A percentile compares a stretch with the other conserved stretches of the same genome.
Evolutionary conservation across 2,888 invertebrate species (phyloP).

Genomic region (Petrolisthes manimaculis): DNA sequence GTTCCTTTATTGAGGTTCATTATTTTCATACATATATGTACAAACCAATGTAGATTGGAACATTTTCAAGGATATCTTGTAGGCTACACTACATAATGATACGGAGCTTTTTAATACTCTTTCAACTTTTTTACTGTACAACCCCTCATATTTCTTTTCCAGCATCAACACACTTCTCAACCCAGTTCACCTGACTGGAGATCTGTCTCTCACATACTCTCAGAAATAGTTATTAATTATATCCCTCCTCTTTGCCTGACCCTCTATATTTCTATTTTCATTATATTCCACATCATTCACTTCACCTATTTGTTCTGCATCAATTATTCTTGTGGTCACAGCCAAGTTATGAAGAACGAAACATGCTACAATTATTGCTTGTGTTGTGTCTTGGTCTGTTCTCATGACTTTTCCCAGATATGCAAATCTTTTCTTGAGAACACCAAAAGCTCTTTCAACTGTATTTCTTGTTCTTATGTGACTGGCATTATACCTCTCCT

Average conservation of each 20-base stretch:
- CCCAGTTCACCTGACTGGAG: too few species aligned
- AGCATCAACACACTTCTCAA: too few species aligned
- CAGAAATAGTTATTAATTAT: too few species aligned
- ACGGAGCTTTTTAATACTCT: too few species aligned
- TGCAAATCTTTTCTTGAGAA: slow-evolving; percentile 11
- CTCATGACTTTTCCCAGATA: background rate
- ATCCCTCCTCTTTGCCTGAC: background rate
- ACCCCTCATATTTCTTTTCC: too few species aligned
- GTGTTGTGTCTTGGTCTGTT: background rate
- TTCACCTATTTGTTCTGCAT: background rate
- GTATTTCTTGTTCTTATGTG: slow-evolving; percentile 26
- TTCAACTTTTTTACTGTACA: too few species aligned
- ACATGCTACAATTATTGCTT: slow-evolving; percentile 17
- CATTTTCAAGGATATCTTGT: too few species aligned
- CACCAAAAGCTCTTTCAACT: slow-evolving; percentile 31
- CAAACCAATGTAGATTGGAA: too few species aligned
- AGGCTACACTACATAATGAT: too few species aligned
- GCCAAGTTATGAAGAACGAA: slow-evolving; percentile 14
- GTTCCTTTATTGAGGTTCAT: too few species aligned
- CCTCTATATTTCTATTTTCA: background rate
- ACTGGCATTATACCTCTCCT: background rate
- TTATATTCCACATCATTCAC: background rate
- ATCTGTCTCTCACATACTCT: too few species aligned
- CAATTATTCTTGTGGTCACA: background rate
- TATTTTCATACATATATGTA: too few species aligned